These are phyloP conservation scores for Apeira syringaria DNA, from an alignment of 2,888 invertebrate species.

Conservation along the genomic window DNA sequence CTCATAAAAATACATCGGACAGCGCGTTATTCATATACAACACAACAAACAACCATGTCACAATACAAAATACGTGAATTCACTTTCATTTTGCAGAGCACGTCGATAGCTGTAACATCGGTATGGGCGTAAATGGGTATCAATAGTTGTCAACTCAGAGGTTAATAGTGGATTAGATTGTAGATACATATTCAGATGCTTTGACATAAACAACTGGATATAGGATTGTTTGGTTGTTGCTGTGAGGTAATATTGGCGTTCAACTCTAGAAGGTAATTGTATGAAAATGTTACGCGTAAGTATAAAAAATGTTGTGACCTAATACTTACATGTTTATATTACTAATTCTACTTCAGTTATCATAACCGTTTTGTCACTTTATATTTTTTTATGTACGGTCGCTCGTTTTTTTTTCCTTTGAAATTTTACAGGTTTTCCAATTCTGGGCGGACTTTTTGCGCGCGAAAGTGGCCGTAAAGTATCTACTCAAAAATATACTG, in stretches of 20 bases:
- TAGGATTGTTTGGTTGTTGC: constrained; percentile 10
- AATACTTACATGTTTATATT: too few species aligned
- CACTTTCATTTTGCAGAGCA: not conserved
- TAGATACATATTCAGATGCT: constrained; percentile 21
- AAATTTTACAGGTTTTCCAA: too few species aligned
- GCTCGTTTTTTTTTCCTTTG: too few species aligned
- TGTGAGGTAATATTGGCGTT: constrained; percentile 6
- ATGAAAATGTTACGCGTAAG: too few species aligned
- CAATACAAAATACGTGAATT: not conserved
- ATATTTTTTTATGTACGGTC: too few species aligned
- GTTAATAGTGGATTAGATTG: constrained; percentile 21
- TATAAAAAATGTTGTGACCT: too few species aligned
- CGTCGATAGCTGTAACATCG: not conserved
- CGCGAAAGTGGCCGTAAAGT: too few species aligned
- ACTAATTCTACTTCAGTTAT: too few species aligned
- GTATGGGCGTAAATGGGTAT: not conserved
- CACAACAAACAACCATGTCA: constrained; percentile 7
- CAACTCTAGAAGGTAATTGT: too few species aligned
- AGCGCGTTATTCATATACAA: constrained; percentile 44
- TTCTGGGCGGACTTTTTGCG: too few species aligned
- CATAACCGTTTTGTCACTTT: too few species aligned
- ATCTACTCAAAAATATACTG: too few species aligned
- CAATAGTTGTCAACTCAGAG: constrained; percentile 6
- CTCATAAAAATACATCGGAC: constrained; percentile 52
- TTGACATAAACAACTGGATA: constrained; percentile 18